phyloP scores from a whole-genome alignment of 2,113 vertebrate genomes.

The Lagopus leucura region DNA sequence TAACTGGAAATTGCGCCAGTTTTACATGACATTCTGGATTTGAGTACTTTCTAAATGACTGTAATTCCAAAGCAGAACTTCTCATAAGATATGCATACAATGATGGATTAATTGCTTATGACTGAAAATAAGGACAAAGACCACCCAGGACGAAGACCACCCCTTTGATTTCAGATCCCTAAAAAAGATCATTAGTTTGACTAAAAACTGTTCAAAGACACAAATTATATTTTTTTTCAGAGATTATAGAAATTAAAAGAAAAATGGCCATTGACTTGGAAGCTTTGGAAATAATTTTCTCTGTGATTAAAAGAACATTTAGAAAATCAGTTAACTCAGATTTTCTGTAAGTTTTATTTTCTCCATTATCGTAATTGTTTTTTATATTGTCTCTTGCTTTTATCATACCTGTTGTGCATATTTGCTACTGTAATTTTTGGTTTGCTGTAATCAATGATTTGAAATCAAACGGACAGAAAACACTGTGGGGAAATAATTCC shows the following conservation, averaged over 20 bases:
- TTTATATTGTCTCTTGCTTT: neutral
- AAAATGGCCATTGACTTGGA: neutral
- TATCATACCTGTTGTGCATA: neutral
- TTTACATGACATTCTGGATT: neutral
- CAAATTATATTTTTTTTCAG: neutral
- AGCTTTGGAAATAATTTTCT: neutral
- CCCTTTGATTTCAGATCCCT: neutral
- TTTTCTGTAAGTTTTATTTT: neutral
- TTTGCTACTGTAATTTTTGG: neutral
- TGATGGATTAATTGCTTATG: neutral
- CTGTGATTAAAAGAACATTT: neutral
- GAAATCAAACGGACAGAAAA: neutral
- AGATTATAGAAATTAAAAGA: neutral
- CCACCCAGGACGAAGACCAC: neutral
- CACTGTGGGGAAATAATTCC: neutral
- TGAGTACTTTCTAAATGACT: neutral
- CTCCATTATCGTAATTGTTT: neutral
- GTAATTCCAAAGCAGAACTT: neutral
- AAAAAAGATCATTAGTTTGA: neutral
- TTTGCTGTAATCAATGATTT: neutral
- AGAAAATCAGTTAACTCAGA: fast-evolving
- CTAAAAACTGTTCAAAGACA: neutral
- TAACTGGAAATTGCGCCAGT: neutral
- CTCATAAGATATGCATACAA: neutral
- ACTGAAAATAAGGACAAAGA: constrained; percentile 1